phyloP scores from a whole-genome alignment of 2,113 vertebrate genomes.

The Gila orcuttii region DNA sequence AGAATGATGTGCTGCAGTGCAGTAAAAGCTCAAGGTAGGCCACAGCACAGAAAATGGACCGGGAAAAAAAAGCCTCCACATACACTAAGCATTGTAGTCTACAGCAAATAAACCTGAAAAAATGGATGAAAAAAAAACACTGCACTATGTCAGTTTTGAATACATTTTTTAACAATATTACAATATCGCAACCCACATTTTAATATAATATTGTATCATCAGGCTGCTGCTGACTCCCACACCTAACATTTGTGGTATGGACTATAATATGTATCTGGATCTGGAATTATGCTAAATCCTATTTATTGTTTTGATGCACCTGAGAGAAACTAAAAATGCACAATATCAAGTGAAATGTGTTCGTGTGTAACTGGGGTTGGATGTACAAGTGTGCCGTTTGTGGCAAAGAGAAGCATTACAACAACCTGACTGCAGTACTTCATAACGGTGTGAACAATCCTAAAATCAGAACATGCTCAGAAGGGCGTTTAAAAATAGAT shows the following conservation, averaged over 20 bases:
- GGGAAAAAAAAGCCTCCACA: neutral
- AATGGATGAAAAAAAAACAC: neutral
- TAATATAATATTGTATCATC: neutral
- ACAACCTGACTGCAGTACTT: neutral
- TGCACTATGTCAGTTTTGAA: neutral
- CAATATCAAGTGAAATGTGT: neutral
- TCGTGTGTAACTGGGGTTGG: neutral
- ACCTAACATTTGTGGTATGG: neutral
- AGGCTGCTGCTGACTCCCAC: neutral
- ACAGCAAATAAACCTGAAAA: neutral
- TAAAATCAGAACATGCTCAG: conserved; percentile 17
- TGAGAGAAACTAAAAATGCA: neutral
- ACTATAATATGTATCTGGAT: neutral
- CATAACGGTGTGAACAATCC: conserved; percentile 15
- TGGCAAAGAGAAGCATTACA: conserved; percentile 35
- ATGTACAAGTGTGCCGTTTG: conserved; percentile 38
- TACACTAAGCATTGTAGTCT: neutral
- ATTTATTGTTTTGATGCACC: neutral
- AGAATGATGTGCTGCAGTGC: conserved; percentile 25
- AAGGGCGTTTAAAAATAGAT: conserved; percentile 40
- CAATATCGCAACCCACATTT: neutral
- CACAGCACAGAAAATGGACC: conserved; percentile 9
- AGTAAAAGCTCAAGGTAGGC: conserved; percentile 28
- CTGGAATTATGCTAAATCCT: neutral
- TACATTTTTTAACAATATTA: neutral